Conservation (phyloP, 2,888 invertebrate genomes). For the Diaprepes abbreviatus region DNA sequence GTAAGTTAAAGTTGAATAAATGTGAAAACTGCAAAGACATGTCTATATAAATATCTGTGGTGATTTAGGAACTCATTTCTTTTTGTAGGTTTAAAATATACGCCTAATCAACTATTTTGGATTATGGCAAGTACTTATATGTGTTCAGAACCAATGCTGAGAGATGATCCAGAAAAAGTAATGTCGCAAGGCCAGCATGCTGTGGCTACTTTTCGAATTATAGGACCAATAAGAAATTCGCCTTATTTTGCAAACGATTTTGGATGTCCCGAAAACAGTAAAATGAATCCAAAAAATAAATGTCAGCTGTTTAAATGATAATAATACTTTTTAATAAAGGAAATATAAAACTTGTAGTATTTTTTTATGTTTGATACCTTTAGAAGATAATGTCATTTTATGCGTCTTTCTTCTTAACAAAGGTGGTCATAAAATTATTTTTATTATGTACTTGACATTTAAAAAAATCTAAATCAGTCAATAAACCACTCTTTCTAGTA, state of each 20-base stretch:
- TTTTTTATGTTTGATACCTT: too few relatives aligned
- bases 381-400: too few relatives aligned
- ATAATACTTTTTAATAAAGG: neutral
- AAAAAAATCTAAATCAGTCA: too few relatives aligned
- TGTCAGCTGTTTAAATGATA: constrained; percentile 52
- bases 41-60: too few relatives aligned
- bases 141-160: constrained; percentile 53
- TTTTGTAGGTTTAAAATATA: constrained; percentile 74
- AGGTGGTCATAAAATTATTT: too few relatives aligned
- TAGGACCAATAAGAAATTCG: constrained; percentile 54
- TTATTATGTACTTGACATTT: too few relatives aligned
- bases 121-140: constrained; percentile 56
- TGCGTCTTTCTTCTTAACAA: too few relatives aligned
- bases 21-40: too few relatives aligned
- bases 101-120: constrained; percentile 73
- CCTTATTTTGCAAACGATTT: constrained; percentile 58
- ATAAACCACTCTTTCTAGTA: too few relatives aligned
- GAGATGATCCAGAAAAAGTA: constrained; percentile 23
- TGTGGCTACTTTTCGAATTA: constrained; percentile 52
- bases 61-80: too few relatives aligned
- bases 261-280: constrained; percentile 53
- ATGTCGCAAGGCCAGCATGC: constrained; percentile 48
- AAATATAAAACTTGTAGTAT: neutral
- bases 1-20: too few relatives aligned
- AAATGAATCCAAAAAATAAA: constrained; percentile 59